Evolutionary conservation across 2,113 vertebrate species (phyloP).

Genomic region (Lagopus leucura): DNA sequence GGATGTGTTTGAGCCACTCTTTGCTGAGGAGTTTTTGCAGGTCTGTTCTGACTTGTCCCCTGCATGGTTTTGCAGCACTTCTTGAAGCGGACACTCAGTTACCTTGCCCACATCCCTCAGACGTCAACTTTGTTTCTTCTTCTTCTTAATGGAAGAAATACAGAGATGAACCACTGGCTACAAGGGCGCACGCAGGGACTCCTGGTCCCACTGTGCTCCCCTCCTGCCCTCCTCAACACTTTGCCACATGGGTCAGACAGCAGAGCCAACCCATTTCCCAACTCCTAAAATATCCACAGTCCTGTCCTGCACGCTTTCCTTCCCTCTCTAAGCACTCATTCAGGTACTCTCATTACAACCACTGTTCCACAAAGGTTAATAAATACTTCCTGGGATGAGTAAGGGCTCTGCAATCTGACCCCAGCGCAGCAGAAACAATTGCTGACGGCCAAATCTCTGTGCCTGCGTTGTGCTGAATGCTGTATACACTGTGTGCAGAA

Average conservation of each 20-base stretch:
- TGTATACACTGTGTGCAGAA: neutral
- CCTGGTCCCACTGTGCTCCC: neutral
- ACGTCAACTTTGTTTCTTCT: neutral
- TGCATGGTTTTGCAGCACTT: conserved; percentile 30
- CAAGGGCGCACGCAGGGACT: neutral
- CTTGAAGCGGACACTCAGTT: conserved; percentile 57
- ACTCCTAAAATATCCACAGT: neutral
- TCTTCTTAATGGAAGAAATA: neutral
- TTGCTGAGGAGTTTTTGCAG: conserved; percentile 46
- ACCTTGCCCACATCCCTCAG: conserved; percentile 46
- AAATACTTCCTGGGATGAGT: conserved; percentile 56
- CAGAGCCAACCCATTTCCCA: neutral
- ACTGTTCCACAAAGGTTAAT: conserved; percentile 45
- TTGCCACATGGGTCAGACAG: neutral
- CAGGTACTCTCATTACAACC: conserved; percentile 53
- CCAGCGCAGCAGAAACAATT: neutral
- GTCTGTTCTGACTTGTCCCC: conserved; percentile 64
- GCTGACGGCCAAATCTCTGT: conserved; percentile 50
- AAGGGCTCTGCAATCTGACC: conserved; percentile 56
- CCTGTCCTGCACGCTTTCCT: neutral
- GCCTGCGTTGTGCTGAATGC: neutral
- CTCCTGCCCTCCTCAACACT: neutral
- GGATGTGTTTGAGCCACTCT: conserved; percentile 44
- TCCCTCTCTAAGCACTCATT: neutral
- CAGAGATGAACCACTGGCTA: neutral